These are phyloP conservation scores for Phylloscopus trochilus DNA, from an alignment of 2,113 vertebrate species.

Conservation along the genomic window DNA sequence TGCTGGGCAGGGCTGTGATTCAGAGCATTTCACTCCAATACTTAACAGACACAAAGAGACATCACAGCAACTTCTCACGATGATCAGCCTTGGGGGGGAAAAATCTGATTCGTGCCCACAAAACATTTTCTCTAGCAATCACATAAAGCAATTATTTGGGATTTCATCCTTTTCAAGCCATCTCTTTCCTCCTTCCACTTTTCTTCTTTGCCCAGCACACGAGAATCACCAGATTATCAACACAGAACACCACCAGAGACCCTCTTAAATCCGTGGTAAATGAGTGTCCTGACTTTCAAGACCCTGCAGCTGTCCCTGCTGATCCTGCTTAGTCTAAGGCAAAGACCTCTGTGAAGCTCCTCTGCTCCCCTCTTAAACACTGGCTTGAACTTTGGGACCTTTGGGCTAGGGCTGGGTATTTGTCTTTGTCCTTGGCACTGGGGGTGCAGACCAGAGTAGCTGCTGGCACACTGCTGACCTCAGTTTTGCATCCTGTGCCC, in stretches of 20 bases:
- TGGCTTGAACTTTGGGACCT: neutral
- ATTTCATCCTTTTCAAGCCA: constrained; percentile 6
- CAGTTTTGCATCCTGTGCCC: neutral
- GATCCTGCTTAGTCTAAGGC: constrained; percentile 37
- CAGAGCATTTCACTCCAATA: neutral
- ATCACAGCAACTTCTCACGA: neutral
- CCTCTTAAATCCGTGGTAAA: neutral
- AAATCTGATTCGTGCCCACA: neutral
- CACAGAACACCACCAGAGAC: constrained; percentile 21
- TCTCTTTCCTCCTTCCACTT: neutral
- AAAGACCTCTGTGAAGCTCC: neutral
- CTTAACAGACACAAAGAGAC: neutral
- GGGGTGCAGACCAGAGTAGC: neutral
- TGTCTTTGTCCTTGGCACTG: neutral
- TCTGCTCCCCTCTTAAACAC: neutral
- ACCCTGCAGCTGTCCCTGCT: constrained; percentile 29
- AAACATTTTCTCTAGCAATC: neutral
- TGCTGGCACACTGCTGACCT: neutral
- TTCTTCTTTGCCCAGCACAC: neutral
- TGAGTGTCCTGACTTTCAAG: constrained; percentile 34
- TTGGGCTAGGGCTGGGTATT: neutral
- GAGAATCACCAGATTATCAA: neutral
- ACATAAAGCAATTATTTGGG: neutral
- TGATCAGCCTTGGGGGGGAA: neutral
- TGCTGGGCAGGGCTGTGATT: neutral